These are phyloP conservation scores for Tyrophagus putrescentiae DNA, from an alignment of 1,140 invertebrate species.

Conservation along the genomic window DNA sequence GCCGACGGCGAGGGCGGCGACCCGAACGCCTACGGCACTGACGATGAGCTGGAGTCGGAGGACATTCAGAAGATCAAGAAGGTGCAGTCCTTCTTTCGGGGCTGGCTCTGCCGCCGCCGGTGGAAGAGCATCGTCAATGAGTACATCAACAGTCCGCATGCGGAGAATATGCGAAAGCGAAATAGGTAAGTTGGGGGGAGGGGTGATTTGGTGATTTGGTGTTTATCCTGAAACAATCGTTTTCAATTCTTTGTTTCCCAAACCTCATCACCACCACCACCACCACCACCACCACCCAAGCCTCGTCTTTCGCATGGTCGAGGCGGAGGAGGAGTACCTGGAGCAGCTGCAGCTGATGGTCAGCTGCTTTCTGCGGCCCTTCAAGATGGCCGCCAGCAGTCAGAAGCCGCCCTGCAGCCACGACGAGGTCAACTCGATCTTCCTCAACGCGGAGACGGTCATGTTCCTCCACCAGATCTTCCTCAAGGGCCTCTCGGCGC, in stretches of 20 bases:
- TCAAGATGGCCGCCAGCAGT: constrained; percentile 78
- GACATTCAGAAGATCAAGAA: constrained; percentile 70
- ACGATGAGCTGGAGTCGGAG: too few species aligned
- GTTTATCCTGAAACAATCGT: neutral
- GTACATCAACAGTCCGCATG: constrained; percentile 85
- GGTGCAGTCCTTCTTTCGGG: constrained; percentile 80
- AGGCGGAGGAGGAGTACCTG: constrained; percentile 77
- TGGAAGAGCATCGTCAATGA: constrained; percentile 93
- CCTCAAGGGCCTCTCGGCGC: constrained; percentile 74
- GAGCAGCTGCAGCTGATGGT: constrained; percentile 79
- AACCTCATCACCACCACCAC: neutral
- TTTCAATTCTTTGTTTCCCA: neutral
- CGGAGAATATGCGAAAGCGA: constrained; percentile 79
- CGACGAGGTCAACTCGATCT: constrained; percentile 88
- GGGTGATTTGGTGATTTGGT: neutral
- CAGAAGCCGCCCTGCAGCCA: constrained; percentile 83
- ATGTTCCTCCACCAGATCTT: constrained; percentile 90
- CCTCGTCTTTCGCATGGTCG: constrained; percentile 80
- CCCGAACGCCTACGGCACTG: too few species aligned
- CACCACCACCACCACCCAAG: constrained; percentile 28
- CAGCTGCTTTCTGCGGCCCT: constrained; percentile 75
- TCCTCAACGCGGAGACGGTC: constrained; percentile 80
- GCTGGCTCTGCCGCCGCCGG: constrained; percentile 76
- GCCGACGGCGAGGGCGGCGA: too few species aligned
- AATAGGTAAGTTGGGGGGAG: constrained; percentile 46